Conservation (phyloP, 2,113 vertebrate species). For the Chloebia gouldiae region DNA sequence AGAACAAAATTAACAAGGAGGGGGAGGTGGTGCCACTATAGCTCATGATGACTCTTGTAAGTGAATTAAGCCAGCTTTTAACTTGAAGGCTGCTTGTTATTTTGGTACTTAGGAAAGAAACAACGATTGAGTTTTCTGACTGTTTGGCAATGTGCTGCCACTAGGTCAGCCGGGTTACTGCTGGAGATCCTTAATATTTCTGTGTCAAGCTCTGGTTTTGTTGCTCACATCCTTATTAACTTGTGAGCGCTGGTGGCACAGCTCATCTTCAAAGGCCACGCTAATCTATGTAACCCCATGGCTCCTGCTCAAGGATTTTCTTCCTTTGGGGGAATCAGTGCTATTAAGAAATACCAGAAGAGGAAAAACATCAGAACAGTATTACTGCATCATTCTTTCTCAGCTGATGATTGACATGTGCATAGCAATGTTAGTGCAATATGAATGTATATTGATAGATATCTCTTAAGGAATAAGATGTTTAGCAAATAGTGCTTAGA, state of each 20-base stretch:
- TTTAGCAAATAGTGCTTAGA: neutral
- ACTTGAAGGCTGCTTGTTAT: neutral
- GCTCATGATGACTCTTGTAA: neutral
- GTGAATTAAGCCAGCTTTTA: conserved; percentile 12
- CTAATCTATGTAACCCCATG: neutral
- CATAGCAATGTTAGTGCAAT: neutral
- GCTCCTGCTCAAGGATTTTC: neutral
- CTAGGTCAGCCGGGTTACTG: neutral
- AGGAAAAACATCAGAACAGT: neutral
- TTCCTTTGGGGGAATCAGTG: neutral
- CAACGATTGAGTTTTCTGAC: neutral
- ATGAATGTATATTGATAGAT: neutral
- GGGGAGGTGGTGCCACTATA: neutral
- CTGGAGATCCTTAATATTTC: neutral
- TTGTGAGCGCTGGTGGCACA: neutral
- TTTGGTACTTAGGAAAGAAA: neutral
- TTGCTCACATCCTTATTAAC: neutral
- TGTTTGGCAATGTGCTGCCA: neutral
- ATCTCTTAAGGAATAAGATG: neutral
- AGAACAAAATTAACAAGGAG: conserved; percentile 46
- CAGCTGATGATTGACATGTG: neutral
- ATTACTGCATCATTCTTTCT: neutral
- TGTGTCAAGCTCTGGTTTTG: neutral
- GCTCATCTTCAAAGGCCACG: neutral
- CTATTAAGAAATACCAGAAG: neutral